Evolutionary conservation across 2,888 invertebrate species (phyloP), one percentile per base, ranked within the genome.

Genomic region (Linnaemya tessellans): DNA sequence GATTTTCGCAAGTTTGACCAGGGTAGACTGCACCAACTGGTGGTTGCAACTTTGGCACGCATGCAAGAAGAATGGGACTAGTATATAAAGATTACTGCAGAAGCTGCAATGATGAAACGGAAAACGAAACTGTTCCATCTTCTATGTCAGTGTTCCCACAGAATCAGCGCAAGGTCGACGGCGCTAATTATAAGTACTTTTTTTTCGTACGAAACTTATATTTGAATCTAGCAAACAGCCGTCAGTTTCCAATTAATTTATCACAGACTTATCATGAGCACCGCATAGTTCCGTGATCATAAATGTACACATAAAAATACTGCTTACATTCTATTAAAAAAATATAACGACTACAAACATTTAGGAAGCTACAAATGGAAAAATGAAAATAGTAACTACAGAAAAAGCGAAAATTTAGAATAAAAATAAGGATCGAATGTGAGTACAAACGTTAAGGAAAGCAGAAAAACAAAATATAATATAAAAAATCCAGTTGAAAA

Each of bases 401-500:
- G 75, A 68, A 67, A 62, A 41, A 38, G 22, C 49, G 80, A 68
- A 58, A 43, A 70, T 51, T 11, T 38, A 49, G 58, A 49, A 58
- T 51, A 43, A 30, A 46, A 67, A 35, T 22, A 62, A 43, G 25
- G 62, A 68, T 62, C 9, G 8, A 68, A 58, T 43, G 13, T 35
- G 35, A 56, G 58, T 65, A 62, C 73, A 78, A 78, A 83, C 73
- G n/a, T 74, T 73, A 54, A 38, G 54, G 64, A 68, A 43, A 22
- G 51, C 68, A 68, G 18, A 4, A 62, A 65, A n/a, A n/a, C n/a
- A n/a, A n/a, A 62, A 49, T 71, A 77, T 68, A 62, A 67, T 30
- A 64, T 54, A 60, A 62, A 84, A 80, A 84, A 75, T 80, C 67
- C 84, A 84, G 25, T 80, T 60, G 9, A 38, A 67, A 30, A 20